phyloP scores from a whole-genome alignment of 1,140 invertebrate genomes.

The Nymphalis io region DNA sequence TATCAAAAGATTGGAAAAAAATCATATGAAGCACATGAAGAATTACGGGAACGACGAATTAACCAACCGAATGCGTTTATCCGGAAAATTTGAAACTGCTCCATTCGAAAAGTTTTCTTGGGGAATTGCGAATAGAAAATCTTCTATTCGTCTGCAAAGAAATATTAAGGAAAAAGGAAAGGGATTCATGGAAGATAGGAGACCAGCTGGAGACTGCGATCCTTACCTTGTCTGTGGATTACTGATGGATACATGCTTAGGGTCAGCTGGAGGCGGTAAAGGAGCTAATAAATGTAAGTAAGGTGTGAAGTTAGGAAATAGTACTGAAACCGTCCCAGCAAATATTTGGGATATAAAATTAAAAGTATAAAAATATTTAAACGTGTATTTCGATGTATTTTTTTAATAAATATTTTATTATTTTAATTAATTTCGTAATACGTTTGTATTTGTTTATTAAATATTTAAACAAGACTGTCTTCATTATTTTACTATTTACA shows the following conservation, averaged over 20 bases:
- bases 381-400: background rate
- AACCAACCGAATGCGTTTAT: constrained; percentile 92
- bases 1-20: constrained; percentile 90
- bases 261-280: constrained; percentile 37
- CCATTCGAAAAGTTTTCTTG: constrained; percentile 90
- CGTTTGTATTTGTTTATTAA: background rate
- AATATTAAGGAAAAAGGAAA: constrained; percentile 91
- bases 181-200: constrained; percentile 96
- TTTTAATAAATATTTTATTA: background rate
- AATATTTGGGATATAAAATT: too few species aligned
- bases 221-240: constrained; percentile 91
- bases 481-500: background rate
- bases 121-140: constrained; percentile 90
- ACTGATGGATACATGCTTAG: constrained; percentile 80
- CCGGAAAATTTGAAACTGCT: constrained; percentile 93
- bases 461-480: background rate
- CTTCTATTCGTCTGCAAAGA: constrained; percentile 90
- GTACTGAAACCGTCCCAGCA: background rate
- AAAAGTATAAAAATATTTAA: background rate
- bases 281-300: constrained; percentile 31
- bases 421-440: background rate
- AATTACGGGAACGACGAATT: constrained; percentile 93
- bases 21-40: constrained; percentile 93
- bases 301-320: constrained; percentile 32
- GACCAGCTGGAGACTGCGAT: constrained; percentile 96